These are phyloP conservation scores for Microtus richardsoni DNA, from an alignment of 2,113 vertebrate species.

Conservation along the genomic window DNA sequence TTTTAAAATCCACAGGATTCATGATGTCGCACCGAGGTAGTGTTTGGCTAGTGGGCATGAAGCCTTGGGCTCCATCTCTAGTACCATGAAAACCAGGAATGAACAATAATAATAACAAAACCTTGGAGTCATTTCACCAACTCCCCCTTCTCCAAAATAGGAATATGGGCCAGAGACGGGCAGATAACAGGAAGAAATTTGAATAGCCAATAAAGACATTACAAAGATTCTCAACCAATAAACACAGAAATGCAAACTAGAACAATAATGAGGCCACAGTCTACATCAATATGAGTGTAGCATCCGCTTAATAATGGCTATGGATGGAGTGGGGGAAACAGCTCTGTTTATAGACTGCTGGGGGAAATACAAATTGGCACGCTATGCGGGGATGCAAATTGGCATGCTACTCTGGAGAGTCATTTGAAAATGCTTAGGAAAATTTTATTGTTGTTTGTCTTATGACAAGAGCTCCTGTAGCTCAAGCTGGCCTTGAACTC, in stretches of 20 bases:
- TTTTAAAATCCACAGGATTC: neutral
- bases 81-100: neutral
- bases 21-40: neutral
- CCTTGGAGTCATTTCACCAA: neutral
- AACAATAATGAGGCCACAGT: neutral
- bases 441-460: neutral
- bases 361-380: neutral
- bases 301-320: neutral
- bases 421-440: slow-evolving; percentile 39
- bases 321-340: neutral
- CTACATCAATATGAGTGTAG: neutral
- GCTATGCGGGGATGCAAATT: neutral
- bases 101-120: neutral
- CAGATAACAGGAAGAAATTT: neutral
- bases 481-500: neutral
- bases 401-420: neutral
- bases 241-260: neutral
- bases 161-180: neutral
- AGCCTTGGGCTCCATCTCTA: neutral
- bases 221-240: slow-evolving; percentile 6
- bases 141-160: neutral
- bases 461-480: neutral
- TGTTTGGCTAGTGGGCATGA: neutral
- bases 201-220: neutral
- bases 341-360: neutral